These are phyloP conservation scores for Zosterops hypoxanthus DNA, from an alignment of 2,113 vertebrate genomes.

Conservation along the genomic window DNA sequence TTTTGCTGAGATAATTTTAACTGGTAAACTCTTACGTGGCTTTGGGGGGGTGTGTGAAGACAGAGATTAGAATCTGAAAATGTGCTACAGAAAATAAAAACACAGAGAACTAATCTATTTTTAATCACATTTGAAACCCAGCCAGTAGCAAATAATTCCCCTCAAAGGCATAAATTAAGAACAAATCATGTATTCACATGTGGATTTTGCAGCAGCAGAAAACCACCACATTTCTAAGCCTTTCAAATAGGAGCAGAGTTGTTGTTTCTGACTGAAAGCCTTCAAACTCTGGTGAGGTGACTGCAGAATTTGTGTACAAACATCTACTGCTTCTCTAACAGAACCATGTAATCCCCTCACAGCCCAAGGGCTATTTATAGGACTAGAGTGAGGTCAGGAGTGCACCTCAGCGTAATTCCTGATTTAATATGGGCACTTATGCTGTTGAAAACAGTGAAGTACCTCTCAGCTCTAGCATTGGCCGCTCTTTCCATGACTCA, in stretches of 20 bases:
- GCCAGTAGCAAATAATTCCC: not conserved
- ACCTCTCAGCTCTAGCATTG: constrained; percentile 76
- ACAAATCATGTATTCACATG: not conserved
- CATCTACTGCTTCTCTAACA: not conserved
- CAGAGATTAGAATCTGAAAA: not conserved
- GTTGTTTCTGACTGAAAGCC: not conserved
- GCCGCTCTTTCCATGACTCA: constrained; percentile 71
- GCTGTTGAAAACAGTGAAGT: not conserved
- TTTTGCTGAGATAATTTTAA: not conserved
- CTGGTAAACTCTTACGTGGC: not conserved
- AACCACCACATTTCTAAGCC: not conserved
- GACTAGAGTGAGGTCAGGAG: not conserved
- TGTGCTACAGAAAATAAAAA: not conserved
- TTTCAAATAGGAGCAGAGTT: not conserved
- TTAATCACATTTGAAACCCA: constrained; percentile 2
- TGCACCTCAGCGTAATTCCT: not conserved
- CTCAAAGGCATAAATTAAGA: constrained; percentile 18
- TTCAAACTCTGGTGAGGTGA: not conserved
- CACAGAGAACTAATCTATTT: constrained; percentile 1
- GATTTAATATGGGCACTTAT: not conserved
- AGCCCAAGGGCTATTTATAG: not conserved
- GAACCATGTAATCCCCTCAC: not conserved
- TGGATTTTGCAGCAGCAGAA: not conserved
- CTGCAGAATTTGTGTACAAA: not conserved
- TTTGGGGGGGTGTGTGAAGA: not conserved